Evolutionary conservation across 37 sponge, comb jelly and placozoan genomes (phyloP).

Genomic region (Cladorhizidae sp.): DNA sequence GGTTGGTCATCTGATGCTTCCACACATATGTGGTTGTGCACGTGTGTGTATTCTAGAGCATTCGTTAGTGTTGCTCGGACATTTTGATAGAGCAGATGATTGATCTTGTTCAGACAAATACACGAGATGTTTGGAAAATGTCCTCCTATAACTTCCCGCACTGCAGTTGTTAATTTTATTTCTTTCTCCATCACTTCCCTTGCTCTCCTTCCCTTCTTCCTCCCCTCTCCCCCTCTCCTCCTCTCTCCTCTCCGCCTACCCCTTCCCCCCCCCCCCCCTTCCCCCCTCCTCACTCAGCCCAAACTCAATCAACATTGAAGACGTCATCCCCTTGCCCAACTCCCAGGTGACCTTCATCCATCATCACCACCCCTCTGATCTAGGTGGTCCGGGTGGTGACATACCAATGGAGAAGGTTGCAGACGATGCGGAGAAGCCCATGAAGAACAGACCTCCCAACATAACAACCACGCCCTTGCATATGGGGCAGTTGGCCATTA

Average conservation of each 20-base stretch:
- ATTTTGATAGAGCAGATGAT: too few relatives aligned
- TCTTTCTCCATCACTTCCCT: background rate
- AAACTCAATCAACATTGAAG: slow-evolving; percentile 25
- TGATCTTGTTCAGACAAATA: too few relatives aligned
- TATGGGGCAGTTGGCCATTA: slow-evolving; percentile 6
- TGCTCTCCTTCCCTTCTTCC: background rate
- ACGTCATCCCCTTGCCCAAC: slow-evolving; percentile 19
- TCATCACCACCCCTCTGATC: slow-evolving; percentile 6
- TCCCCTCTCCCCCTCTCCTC: background rate
- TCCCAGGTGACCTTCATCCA: slow-evolving; percentile 2
- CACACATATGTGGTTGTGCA: too few relatives aligned
- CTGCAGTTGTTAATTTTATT: too few relatives aligned
- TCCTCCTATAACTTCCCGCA: too few relatives aligned
- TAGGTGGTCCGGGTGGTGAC: too few relatives aligned
- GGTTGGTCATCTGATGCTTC: too few relatives aligned
- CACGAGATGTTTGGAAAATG: too few relatives aligned
- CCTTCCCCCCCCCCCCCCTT: background rate
- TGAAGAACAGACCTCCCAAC: background rate
- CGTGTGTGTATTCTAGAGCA: too few relatives aligned
- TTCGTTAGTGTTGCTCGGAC: too few relatives aligned
- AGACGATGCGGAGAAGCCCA: background rate
- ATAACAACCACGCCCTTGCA: background rate
- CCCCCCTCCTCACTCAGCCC: slow-evolving; percentile 7
- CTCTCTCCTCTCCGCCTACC: background rate
- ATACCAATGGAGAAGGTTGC: background rate